Evolutionary conservation across 2,797 vertebrate genomes (phyloP), one percentile per base, ranked within the genome.

Genomic region (Chelmon rostratus): DNA sequence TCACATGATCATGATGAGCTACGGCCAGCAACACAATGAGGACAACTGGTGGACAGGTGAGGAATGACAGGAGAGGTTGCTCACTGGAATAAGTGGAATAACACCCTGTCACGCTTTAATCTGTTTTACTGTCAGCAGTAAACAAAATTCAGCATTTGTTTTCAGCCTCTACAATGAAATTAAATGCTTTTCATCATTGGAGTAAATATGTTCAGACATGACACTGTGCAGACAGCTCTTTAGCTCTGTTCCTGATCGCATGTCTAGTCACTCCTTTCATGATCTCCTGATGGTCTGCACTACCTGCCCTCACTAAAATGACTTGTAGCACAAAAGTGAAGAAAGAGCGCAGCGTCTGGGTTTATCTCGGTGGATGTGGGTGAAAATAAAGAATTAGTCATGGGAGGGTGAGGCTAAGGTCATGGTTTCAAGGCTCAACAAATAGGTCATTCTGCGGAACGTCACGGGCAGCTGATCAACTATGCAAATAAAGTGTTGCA

Each of bases 401-500:
- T 50, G 42, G 2, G 2, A 38, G 19, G 19, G 18, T 52, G 31
- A 33, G 8, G 13, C 8, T 28, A 15, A 58, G 71, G 68, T 73
- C 59, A 73, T 53, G 46, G 56, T 57, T 58, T 31, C 56, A 50
- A 16, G 53, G 68, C 28, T 76, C 63, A 68, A 47, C 37, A 67
- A 25, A 50, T 31, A 44, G 9, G 42, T 8, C 16, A 25, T 44
- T 56, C 68, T 52, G 13, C 28, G 18, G 21, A 42, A 35, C 2
- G 4, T 47, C 15, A 44, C 31, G 10, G 9, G 35, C 37, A 54
- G 15, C 37, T 49, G 47, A 66, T 68, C 67, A 70, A 33, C 40
- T 76, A 18, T 66, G 18, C 53, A 86, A 79, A 84, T 57, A 79
- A 80, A 77, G 13, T 25, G 8, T 82, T 74, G 33, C 4, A 4